These are phyloP conservation scores for Psittacula cyanocephala DNA, from an alignment of 2,113 vertebrate genomes.

Conservation along the genomic window DNA sequence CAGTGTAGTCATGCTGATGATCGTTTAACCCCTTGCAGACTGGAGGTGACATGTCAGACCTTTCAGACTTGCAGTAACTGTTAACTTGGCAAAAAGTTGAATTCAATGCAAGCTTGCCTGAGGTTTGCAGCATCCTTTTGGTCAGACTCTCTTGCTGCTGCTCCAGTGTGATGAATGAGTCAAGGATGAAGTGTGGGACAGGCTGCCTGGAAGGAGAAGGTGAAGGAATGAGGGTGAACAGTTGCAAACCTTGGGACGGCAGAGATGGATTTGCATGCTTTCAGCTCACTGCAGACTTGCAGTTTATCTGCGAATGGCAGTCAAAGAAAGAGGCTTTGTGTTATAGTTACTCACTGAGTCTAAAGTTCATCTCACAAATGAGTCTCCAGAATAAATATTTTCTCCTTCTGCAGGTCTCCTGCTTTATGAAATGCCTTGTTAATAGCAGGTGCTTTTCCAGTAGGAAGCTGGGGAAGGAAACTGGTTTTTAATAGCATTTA, in stretches of 20 bases:
- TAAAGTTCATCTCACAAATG: neutral
- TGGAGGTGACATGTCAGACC: too few relatives aligned
- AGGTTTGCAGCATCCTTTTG: neutral
- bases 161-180: accelerated
- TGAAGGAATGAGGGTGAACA: accelerated
- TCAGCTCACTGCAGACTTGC: neutral
- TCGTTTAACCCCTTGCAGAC: neutral
- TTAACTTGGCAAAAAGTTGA: neutral
- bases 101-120: accelerated
- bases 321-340: neutral
- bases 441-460: neutral
- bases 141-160: neutral
- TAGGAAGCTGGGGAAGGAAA: neutral
- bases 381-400: neutral
- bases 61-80: neutral
- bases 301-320: neutral
- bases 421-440: neutral
- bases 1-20: too few relatives aligned
- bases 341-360: neutral
- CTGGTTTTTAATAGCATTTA: neutral
- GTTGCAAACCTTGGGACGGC: neutral
- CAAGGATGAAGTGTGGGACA: neutral
- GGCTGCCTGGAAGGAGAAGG: neutral
- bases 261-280: neutral
- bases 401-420: accelerated